Base-by-base conservation (phyloP, 2,797 vertebrate species). In the Erpetoichthys calabaricus region DNA sequence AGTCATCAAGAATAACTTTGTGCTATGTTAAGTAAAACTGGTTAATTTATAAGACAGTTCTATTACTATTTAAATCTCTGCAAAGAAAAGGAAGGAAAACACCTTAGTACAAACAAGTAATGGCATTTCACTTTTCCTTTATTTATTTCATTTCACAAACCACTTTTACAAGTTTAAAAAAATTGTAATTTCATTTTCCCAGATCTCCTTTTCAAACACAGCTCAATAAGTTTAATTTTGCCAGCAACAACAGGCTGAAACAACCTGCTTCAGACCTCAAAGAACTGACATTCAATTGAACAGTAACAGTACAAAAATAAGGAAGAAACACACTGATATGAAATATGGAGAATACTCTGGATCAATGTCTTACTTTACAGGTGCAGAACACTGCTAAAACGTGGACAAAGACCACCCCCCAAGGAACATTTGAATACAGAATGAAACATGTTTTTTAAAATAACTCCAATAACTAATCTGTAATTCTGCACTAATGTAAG, bases 91-190 rank as follows among this genome's bases (percentile, higher is more conserved):
- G 25, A 25, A 25, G 25, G 25, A 25, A 25, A 25, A 25, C 25
- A 25, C 25, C 25, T 25, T 25, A 25, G 25, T 25, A 25, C 25
- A 25, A 25, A 25, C 25, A 25, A 25, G 25, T 25, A 25, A 65
- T 55, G 68, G 59, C 72, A 65, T 68, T 78, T 75, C 51, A 74
- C 62, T 68, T 65, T 60, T 73, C 62, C 66, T 85, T 85, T 83
- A 84, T 85, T 86, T 65, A 78, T 44, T 76, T 76, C 66, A 78
- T 44, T 76, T 76, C 71, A 84, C 75, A 81, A 60, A 68, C 73
- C 47, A 77, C 25, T 70, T 73, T 74, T 66, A 81, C 72, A 85
- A 64, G 73, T 64, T 73, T 69, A 68, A 61, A 25, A 25, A 25
- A 25, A 68, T 62, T 68, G 57, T 54, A 44, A 62, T 49, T 69